Conservation (phyloP, 2,888 invertebrate genomes). For the Alloscopus bannaensis region DNA sequence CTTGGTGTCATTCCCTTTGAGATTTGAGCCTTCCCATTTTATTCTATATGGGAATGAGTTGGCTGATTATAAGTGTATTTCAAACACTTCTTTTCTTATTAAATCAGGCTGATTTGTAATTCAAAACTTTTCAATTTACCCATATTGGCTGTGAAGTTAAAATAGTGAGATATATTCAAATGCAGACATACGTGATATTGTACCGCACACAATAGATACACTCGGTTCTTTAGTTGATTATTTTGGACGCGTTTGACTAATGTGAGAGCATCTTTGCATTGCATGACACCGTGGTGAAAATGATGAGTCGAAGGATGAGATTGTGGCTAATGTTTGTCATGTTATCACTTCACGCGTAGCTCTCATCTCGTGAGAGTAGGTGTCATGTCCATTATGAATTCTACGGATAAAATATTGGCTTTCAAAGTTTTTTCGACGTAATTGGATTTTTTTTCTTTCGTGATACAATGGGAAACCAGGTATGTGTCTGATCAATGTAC, state of each 20-base stretch:
- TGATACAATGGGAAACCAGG: conserved; percentile 47
- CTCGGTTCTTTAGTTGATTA: no score
- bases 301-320: neutral
- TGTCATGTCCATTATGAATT: conserved; percentile 63
- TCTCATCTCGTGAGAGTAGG: conserved; percentile 56
- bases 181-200: no score
- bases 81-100: conserved; percentile 35
- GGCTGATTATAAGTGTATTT: conserved; percentile 27
- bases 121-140: conserved; percentile 54
- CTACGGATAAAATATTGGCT: conserved; percentile 61
- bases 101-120: conserved; percentile 41
- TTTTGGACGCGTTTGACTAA: no score
- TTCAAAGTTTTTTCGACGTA: conserved; percentile 63
- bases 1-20: no score
- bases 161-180: no score
- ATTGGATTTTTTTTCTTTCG: conserved; percentile 61
- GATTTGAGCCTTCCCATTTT: no score
- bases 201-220: no score
- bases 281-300: conserved; percentile 7
- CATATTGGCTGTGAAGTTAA: no score
- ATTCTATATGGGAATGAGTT: neutral
- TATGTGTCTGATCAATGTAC: no score
- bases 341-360: conserved; percentile 20
- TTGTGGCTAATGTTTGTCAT: neutral
- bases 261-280: no score